Evolutionary conservation across 2,888 invertebrate species (phyloP), one percentile per base, ranked within the genome.

Genomic region (Pammene aurita): DNA sequence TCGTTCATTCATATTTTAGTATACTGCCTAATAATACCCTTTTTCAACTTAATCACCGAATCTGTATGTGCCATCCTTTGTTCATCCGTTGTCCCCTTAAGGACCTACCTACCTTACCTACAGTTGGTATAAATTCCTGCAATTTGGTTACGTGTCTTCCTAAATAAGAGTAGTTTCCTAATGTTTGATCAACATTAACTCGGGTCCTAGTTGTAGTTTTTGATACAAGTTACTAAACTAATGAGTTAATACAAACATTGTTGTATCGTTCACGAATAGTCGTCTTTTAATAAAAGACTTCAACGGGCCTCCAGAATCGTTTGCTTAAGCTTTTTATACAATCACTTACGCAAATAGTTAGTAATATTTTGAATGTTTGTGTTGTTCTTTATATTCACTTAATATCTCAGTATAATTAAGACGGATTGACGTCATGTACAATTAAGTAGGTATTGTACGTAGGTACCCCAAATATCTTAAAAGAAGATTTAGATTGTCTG

Each of bases 271-370:
- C 41, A 41, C 50, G 35, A 48, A 58, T 55, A 64, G 57, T 69
- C 57, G 72, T 76, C 78, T 78, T 81, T 79, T 26, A 26, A 26
- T 26, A 85, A 89, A 89, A 89, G 87, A 89, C 82, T 80, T 89
- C 88, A 89, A 90, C 89, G 90, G 78, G 80, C 48, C 55, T 55
- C 66, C 34, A n/a, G 41, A 16, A 46, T 26, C 38, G 26, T 55
- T 69, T n/a, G 14, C 41, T 16, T 52, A 18, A 61, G n/a, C 48
- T n/a, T 48, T 35, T 48, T 35, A 48, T 18, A 1, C 48, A 16
- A 26, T 1, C 26, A 26, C 26, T 4, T 26, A 26, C 26, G 26
- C 26, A 26, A 26, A 26, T 26, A 4, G 26, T 26, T 26, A 2
- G 26, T 4, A 26, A 26, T 26, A 26, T 26, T 26, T 26, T 26